phyloP scores from a whole-genome alignment of 1,140 invertebrate species.

The Meloidogyne chitwoodi region DNA sequence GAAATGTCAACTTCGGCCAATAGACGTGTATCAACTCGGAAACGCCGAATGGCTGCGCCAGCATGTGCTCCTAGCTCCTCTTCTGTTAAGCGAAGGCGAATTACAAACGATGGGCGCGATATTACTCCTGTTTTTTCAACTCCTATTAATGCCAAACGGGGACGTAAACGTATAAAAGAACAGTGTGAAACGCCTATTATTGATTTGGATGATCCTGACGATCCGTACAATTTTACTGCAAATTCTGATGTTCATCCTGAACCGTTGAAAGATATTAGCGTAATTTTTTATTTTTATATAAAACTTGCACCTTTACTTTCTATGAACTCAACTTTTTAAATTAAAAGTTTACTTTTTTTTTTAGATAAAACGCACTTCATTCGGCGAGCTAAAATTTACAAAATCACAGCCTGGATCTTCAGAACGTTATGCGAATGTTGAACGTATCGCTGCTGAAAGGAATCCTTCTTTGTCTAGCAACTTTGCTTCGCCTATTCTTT shows the following conservation, averaged over 20 bases:
- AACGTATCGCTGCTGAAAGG: conserved; percentile 32
- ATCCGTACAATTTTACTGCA: conserved; percentile 49
- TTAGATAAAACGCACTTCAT: conserved; percentile 28
- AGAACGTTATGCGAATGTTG: conserved; percentile 41
- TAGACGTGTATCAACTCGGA: too few relatives aligned
- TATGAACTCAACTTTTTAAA: not conserved
- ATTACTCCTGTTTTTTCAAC: too few relatives aligned
- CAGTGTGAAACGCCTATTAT: not conserved
- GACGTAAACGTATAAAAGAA: not conserved
- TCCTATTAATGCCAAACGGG: not conserved
- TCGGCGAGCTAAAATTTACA: conserved; percentile 33
- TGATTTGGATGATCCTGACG: conserved; percentile 11
- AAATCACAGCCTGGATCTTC: conserved; percentile 26
- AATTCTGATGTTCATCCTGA: conserved; percentile 50
- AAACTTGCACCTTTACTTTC: conserved; percentile 1
- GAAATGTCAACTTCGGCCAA: too few relatives aligned
- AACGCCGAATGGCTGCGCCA: too few relatives aligned
- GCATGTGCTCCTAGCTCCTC: too few relatives aligned
- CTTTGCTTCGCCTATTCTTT: not conserved
- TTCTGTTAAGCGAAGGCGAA: too few relatives aligned
- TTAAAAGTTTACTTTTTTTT: too few relatives aligned
- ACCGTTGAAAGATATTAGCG: conserved; percentile 47
- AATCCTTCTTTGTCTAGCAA: not conserved
- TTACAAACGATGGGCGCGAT: too few relatives aligned
- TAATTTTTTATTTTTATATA: conserved; percentile 2